These are phyloP conservation scores for Drosophila tropicalis DNA, from an alignment of 1,140 invertebrate species.

Conservation along the genomic window DNA sequence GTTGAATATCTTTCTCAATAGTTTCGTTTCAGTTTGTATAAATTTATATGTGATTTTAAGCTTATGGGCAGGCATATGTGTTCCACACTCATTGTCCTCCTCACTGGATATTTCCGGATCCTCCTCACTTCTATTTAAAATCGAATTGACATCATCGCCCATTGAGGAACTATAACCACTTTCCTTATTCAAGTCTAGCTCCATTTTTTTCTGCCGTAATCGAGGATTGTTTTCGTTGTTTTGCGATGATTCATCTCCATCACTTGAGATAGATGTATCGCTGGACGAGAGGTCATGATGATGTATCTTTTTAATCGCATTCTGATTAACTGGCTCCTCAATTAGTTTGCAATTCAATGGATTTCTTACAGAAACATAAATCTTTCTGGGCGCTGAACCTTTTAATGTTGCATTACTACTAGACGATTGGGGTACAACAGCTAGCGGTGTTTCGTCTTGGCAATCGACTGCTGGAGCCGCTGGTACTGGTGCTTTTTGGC, in stretches of 20 bases:
- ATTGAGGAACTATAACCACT: constrained; percentile 50
- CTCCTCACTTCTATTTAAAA: constrained; percentile 46
- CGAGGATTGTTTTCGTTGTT: constrained; percentile 49
- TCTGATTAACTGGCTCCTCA: constrained; percentile 34
- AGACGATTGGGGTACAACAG: constrained; percentile 14
- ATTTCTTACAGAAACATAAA: constrained; percentile 43
- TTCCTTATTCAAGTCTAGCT: constrained; percentile 51
- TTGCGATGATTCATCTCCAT: constrained; percentile 62
- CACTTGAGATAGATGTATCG: constrained; percentile 74
- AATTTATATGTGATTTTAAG: constrained; percentile 92
- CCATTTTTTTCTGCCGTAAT: constrained; percentile 43
- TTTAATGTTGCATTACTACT: constrained; percentile 34
- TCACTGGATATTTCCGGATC: constrained; percentile 56
- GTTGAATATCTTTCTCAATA: constrained; percentile 89
- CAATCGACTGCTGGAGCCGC: not conserved
- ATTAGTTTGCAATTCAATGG: constrained; percentile 33
- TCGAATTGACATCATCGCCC: constrained; percentile 28
- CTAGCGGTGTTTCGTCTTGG: not conserved
- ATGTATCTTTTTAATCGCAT: constrained; percentile 36
- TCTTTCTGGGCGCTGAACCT: constrained; percentile 33
- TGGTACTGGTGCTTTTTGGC: constrained; percentile 4
- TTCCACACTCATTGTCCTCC: constrained; percentile 63
- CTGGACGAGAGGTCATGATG: constrained; percentile 69
- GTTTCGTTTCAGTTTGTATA: constrained; percentile 91
- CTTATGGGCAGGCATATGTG: constrained; percentile 87